Conservation (phyloP, 1,140 invertebrate genomes). For the Rhysida immarginata region DNA sequence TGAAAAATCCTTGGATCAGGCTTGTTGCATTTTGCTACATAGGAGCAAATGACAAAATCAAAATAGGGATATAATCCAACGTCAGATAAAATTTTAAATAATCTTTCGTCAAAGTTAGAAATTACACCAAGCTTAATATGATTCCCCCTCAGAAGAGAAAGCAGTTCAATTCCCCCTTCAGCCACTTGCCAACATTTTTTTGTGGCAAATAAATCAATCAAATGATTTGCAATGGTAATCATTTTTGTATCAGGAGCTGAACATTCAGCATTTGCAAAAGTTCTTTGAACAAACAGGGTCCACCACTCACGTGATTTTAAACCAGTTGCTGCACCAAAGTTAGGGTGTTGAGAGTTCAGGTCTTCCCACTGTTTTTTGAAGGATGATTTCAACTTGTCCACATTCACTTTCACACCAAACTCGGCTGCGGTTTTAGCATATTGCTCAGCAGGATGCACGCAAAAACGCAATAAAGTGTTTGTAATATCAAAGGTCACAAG, state of each 20-base stretch:
- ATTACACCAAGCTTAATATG: constrained; percentile 45
- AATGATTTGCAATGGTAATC: constrained; percentile 38
- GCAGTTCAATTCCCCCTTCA: constrained; percentile 43
- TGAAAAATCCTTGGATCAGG: constrained; percentile 57
- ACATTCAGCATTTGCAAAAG: constrained; percentile 36
- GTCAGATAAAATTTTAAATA: constrained; percentile 47
- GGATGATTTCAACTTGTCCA: constrained; percentile 39
- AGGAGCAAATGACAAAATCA: constrained; percentile 63
- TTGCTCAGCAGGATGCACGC: constrained; percentile 47
- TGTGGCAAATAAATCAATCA: constrained; percentile 47
- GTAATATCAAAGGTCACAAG: constrained; percentile 78
- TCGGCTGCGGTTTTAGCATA: constrained; percentile 50
- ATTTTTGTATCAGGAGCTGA: constrained; percentile 28
- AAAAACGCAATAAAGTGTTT: constrained; percentile 59
- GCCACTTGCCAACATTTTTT: constrained; percentile 50
- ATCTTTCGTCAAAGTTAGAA: constrained; percentile 73
- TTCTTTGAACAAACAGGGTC: constrained; percentile 44
- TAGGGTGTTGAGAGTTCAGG: constrained; percentile 51
- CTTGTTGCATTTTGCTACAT: constrained; percentile 53
- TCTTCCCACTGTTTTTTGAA: constrained; percentile 45
- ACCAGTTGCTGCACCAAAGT: constrained; percentile 52
- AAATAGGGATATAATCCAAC: constrained; percentile 50
- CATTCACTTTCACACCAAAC: constrained; percentile 47
- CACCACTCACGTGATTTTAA: constrained; percentile 70
- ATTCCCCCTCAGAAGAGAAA: constrained; percentile 36